Evolutionary conservation across 2,797 vertebrate genomes (phyloP).

Genomic region (Sebastes steindachneri): DNA sequence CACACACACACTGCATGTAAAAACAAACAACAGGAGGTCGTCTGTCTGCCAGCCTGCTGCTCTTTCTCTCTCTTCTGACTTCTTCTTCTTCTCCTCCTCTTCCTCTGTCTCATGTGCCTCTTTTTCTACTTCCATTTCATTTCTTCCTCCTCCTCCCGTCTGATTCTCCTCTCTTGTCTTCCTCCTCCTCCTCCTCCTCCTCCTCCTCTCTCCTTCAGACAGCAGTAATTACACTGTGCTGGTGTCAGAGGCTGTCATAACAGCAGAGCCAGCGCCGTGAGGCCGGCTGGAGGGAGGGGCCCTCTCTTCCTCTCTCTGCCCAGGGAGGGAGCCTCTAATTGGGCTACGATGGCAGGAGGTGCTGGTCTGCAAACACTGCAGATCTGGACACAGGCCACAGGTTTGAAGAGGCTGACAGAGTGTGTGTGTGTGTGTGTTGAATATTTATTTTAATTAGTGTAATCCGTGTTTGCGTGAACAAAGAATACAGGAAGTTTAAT

Average conservation of each 20-base stretch:
- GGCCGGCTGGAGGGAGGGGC: slow-evolving; percentile 31
- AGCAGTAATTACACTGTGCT: slow-evolving; percentile 62
- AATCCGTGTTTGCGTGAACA: neutral
- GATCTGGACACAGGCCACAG: slow-evolving; percentile 67
- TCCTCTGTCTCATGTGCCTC: too few relatives aligned
- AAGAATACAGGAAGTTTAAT: neutral
- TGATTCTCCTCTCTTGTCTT: too few relatives aligned
- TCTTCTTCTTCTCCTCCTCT: too few relatives aligned
- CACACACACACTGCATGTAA: too few relatives aligned
- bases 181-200: neutral
- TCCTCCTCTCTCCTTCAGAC: slow-evolving; percentile 39
- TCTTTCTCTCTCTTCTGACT: neutral
- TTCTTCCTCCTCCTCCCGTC: too few relatives aligned
- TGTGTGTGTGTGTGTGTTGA: neutral
- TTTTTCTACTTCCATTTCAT: too few relatives aligned
- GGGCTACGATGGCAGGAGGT: slow-evolving; percentile 70
- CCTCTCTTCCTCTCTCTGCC: slow-evolving; percentile 35
- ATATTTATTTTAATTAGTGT: neutral
- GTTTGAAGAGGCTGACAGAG: slow-evolving; percentile 56
- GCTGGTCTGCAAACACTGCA: slow-evolving; percentile 54
- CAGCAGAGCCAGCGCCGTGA: slow-evolving; percentile 44
- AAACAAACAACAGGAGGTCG: slow-evolving; percentile 6
- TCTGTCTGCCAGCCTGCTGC: slow-evolving; percentile 34
- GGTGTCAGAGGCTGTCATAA: slow-evolving; percentile 71
- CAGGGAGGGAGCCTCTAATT: slow-evolving; percentile 72